Percentiles rank a stretch among this genome's conserved stretches.
Conservation (phyloP, 2,113 vertebrate genomes). For the Tinamus guttatus region DNA sequence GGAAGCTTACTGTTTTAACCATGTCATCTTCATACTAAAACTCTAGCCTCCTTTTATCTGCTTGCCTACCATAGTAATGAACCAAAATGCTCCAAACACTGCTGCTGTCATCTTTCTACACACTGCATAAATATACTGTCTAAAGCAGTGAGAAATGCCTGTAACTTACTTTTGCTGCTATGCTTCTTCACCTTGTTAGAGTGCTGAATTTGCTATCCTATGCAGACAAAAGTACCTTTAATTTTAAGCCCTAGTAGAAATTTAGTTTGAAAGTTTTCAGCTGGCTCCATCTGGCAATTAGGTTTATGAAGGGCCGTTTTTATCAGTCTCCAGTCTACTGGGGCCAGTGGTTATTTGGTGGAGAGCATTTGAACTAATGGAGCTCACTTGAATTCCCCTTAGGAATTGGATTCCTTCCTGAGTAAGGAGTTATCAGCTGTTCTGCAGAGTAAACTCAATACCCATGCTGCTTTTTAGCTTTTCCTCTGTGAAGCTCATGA, state of each 20-base stretch:
- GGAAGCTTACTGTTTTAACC: neutral
- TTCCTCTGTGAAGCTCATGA: slow-evolving; percentile 44
- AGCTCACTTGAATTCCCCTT: slow-evolving; percentile 49
- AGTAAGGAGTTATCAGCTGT: slow-evolving; percentile 57
- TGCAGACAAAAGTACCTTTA: slow-evolving; percentile 21
- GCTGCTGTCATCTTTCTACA: neutral
- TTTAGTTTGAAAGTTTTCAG: slow-evolving; percentile 56
- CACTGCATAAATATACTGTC: neutral
- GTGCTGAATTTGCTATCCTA: slow-evolving; percentile 10
- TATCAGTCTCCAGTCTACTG: slow-evolving; percentile 24
- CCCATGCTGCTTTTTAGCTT: slow-evolving; percentile 43
- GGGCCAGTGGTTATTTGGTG: slow-evolving; percentile 59
- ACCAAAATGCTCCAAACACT: neutral
- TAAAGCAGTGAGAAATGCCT: neutral
- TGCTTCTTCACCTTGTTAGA: neutral
- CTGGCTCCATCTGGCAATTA: slow-evolving; percentile 13
- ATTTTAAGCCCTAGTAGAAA: slow-evolving; percentile 39
- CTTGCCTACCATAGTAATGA: neutral
- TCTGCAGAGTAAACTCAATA: slow-evolving; percentile 58
- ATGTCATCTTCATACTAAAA: neutral
- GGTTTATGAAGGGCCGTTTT: slow-evolving; percentile 32
- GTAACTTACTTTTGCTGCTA: neutral
- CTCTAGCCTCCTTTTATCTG: slow-evolving; percentile 16
- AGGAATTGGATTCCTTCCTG: slow-evolving; percentile 43
- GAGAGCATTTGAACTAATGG: slow-evolving; percentile 62